Base-by-base conservation (phyloP, 2,113 vertebrate species). In the Otis tarda region DNA sequence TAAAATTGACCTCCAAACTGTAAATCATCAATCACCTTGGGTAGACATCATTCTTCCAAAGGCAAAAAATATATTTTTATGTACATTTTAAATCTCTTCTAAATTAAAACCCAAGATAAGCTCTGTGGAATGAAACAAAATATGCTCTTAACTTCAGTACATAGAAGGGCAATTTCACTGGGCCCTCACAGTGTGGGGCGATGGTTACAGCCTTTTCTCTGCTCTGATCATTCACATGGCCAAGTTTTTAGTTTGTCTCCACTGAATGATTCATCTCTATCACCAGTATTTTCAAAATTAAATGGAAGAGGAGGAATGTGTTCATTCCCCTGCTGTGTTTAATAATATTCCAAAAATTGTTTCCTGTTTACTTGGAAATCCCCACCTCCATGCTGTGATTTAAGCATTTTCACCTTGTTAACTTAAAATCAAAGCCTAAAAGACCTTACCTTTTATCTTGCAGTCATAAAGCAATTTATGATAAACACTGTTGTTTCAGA, bases 301-400 rank as follows among this genome's bases (percentile, higher is more conserved):
- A 96, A 95, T 91, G 93, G 87, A 87, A 95, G 80, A 83, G 77
- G 80, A 95, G 91, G 83, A 93, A 93, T 79, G 86, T 91, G 64
- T 94, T 97, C 57, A 83, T 91, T 85, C 76, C 28, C 90, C 71
- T 89, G 64, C 83, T 91, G 88, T 70, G 82, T 93, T 94, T 91
- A 94, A 93, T 94, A 95, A 93, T 92, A 60, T 95, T 69, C 71
- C 76, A 71, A 88, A 96, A 92, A 92, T 68, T 87, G 80, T 87
- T 96, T 97, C 93, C 93, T 95, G 75, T 95, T 97, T 95, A 96
- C 82, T 90, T 84, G 69, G 91, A 97, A 84, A 80, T 88, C 71
- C 81, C 71, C 81, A 95, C 88, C 83, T 93, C 90, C 81, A 37
- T 22, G 49, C 86, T 94, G 83, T 61, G 70, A 83, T 93, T 89